These are phyloP conservation scores for Melipona bicolor DNA, from an alignment of 2,888 invertebrate species.

Conservation along the genomic window DNA sequence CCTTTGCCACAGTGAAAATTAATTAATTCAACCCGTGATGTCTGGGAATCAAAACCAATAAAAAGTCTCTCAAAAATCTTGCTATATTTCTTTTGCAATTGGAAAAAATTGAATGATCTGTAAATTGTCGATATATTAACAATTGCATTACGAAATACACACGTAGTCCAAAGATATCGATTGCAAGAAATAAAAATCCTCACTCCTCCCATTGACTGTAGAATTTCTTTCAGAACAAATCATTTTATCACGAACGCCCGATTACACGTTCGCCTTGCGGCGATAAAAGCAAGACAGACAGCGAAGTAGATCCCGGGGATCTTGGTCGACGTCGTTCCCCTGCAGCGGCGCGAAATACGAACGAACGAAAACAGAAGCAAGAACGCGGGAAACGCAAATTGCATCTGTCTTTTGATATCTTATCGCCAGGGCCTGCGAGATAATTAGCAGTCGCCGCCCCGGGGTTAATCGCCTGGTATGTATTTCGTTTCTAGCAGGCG, in stretches of 20 bases:
- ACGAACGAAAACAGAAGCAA: conserved; percentile 29
- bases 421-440: conserved; percentile 14
- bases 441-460: conserved; percentile 25
- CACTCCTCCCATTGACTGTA: too few relatives aligned
- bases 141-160: too few relatives aligned
- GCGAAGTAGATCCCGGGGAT: background rate
- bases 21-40: too few relatives aligned
- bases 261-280: conserved; percentile 31
- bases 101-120: too few relatives aligned
- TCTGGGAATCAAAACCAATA: too few relatives aligned
- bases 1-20: too few relatives aligned
- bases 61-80: too few relatives aligned
- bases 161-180: too few relatives aligned
- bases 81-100: too few relatives aligned
- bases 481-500: background rate
- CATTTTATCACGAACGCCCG: conserved; percentile 13
- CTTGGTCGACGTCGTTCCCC: background rate
- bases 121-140: too few relatives aligned
- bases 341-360: background rate
- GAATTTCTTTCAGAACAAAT: conserved; percentile 5
- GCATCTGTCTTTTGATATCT: conserved; percentile 32
- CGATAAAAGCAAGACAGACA: conserved; percentile 30
- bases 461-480: background rate
- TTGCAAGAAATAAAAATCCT: too few relatives aligned
- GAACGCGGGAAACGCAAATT: conserved; percentile 37